phyloP scores from a whole-genome alignment of 1,140 invertebrate genomes.

The Cardiocondyla obscurior region DNA sequence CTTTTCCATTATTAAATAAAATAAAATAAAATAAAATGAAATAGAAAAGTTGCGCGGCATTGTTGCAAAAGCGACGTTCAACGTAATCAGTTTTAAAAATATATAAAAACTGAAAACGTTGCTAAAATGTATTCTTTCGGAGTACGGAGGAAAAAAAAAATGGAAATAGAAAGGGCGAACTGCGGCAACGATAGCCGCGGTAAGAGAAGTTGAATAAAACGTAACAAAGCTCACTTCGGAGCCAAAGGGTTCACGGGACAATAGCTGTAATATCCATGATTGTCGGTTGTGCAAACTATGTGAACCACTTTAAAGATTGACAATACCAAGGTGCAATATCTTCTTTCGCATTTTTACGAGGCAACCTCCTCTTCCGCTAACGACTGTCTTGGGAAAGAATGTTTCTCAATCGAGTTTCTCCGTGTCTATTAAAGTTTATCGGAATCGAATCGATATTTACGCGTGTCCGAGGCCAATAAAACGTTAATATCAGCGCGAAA shows the following conservation, averaged over 20 bases:
- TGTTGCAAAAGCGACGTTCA: not conserved
- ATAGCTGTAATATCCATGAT: constrained; percentile 36
- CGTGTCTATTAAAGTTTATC: constrained; percentile 25
- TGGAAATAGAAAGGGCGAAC: not conserved
- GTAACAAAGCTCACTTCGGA: constrained; percentile 23
- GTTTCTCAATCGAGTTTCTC: constrained; percentile 42
- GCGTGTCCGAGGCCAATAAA: not conserved
- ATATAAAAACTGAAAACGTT: not conserved
- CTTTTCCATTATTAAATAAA: not conserved
- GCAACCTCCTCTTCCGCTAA: not conserved
- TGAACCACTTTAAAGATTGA: constrained; percentile 47
- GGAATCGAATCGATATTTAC: constrained; percentile 39
- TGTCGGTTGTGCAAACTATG: constrained; percentile 44
- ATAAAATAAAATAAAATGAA: too few species aligned
- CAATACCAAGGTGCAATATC: constrained; percentile 29
- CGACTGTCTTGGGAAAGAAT: constrained; percentile 35
- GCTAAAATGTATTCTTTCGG: not conserved
- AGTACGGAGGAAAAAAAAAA: not conserved
- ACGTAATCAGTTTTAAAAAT: too few species aligned
- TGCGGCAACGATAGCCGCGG: not conserved
- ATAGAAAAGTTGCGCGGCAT: not conserved
- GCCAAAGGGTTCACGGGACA: constrained; percentile 13
- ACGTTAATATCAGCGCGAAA: not conserved
- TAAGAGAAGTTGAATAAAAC: not conserved
- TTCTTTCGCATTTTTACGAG: constrained; percentile 29